A percentile compares a stretch with the other conserved stretches of the same genome.
These are phyloP conservation scores for Cynopterus sphinx DNA, from an alignment of 2,797 vertebrate species.

Conservation along the genomic window DNA sequence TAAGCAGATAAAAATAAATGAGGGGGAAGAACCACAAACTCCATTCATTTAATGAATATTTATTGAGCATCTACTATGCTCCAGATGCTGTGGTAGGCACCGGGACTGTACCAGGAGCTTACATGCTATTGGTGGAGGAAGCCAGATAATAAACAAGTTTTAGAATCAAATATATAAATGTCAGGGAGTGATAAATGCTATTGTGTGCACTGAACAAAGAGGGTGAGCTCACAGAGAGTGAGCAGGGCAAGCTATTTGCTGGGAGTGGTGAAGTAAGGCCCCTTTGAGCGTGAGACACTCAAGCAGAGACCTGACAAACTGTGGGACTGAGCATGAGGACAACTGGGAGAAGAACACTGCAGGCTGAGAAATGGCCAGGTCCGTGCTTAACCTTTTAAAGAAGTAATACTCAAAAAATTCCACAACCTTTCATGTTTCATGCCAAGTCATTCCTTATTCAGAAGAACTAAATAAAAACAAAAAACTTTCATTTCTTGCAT, in stretches of 20 bases:
- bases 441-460: background rate
- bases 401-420: background rate
- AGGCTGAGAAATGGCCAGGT: background rate
- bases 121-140: background rate
- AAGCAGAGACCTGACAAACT: background rate
- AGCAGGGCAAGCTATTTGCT: background rate
- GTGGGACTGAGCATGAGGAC: background rate
- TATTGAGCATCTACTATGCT: background rate
- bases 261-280: background rate
- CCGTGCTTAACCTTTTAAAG: background rate
- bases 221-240: background rate
- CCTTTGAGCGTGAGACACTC: background rate
- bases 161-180: background rate
- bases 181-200: background rate
- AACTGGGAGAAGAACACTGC: background rate
- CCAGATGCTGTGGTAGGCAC: background rate
- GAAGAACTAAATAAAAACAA: background rate
- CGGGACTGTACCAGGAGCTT: background rate
- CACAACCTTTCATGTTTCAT: background rate
- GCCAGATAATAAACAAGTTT: background rate
- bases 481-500: background rate
- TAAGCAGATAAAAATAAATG: background rate
- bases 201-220: background rate
- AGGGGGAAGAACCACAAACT: background rate
- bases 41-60: background rate